These are phyloP conservation scores for Heliothis subflexa DNA, from an alignment of 1,140 invertebrate genomes.

Conservation along the genomic window DNA sequence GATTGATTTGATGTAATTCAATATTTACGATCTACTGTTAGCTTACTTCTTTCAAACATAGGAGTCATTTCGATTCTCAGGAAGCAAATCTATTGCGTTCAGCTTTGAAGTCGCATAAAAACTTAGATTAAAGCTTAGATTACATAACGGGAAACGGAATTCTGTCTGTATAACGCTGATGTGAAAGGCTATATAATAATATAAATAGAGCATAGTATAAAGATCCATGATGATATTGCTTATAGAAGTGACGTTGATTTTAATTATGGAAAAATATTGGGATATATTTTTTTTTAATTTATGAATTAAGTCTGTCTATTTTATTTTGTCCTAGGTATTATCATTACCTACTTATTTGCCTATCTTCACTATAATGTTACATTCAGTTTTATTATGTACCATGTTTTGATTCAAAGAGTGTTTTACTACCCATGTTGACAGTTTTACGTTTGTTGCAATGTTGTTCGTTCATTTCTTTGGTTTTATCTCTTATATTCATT, in stretches of 20 bases:
- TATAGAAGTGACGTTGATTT: not conserved
- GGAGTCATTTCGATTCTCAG: not conserved
- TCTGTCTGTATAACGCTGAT: not conserved
- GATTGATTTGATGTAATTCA: constrained; percentile 5
- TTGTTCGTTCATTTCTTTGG: not conserved
- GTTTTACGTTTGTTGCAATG: too few species aligned
- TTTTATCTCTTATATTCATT: not conserved
- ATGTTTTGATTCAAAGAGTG: too few species aligned
- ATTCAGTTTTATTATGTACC: too few species aligned
- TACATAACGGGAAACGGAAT: constrained; percentile 8
- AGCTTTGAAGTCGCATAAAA: not conserved
- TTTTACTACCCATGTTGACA: too few species aligned
- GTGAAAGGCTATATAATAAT: not conserved
- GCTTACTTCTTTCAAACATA: not conserved
- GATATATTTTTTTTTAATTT: not conserved
- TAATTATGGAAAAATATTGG: not conserved
- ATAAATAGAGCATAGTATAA: not conserved
- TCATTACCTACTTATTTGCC: not conserved
- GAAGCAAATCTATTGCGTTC: not conserved
- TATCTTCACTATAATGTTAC: not conserved
- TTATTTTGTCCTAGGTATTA: not conserved
- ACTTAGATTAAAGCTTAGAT: constrained; percentile 3
- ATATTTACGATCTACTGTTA: not conserved
- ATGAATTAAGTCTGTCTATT: not conserved
- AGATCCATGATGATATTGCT: not conserved